Conservation (phyloP, 2,888 invertebrate genomes). For the Hyles lineata region DNA sequence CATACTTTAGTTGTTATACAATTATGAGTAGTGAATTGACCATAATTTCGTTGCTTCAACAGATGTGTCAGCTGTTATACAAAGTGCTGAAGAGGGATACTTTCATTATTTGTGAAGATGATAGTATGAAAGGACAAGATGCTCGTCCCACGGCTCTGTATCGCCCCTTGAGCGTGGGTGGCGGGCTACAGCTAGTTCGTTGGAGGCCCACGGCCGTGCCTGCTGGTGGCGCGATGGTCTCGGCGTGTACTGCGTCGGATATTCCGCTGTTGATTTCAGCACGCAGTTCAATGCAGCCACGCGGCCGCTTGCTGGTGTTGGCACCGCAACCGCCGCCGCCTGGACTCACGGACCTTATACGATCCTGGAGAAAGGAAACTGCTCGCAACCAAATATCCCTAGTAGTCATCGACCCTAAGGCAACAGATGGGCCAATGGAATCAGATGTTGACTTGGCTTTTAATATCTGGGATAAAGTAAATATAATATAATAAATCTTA, state of each 20-base stretch:
- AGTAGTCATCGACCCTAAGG: slow-evolving; percentile 37
- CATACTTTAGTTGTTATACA: slow-evolving; percentile 25
- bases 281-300: slow-evolving; percentile 35
- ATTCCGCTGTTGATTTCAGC: slow-evolving; percentile 39
- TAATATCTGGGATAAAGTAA: slow-evolving; percentile 26
- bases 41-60: slow-evolving; percentile 14
- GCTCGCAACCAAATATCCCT: slow-evolving; percentile 42
- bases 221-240: slow-evolving; percentile 38
- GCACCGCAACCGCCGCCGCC: slow-evolving; percentile 44
- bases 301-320: slow-evolving; percentile 44
- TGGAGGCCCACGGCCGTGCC: slow-evolving; percentile 36
- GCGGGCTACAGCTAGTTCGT: slow-evolving; percentile 39
- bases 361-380: slow-evolving; percentile 44
- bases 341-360: slow-evolving; percentile 46
- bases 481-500: background rate
- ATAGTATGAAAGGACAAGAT: background rate
- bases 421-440: background rate
- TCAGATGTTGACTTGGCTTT: slow-evolving; percentile 19
- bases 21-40: background rate
- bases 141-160: slow-evolving; percentile 36
- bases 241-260: slow-evolving; percentile 42
- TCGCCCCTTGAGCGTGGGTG: slow-evolving; percentile 36
- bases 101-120: slow-evolving; percentile 43
- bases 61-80: slow-evolving; percentile 40
- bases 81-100: slow-evolving; percentile 36